A percentile compares a stretch with the other conserved stretches of the same genome.
Evolutionary conservation across 2,888 invertebrate genomes (phyloP).

Genomic region (Patella caerulea): DNA sequence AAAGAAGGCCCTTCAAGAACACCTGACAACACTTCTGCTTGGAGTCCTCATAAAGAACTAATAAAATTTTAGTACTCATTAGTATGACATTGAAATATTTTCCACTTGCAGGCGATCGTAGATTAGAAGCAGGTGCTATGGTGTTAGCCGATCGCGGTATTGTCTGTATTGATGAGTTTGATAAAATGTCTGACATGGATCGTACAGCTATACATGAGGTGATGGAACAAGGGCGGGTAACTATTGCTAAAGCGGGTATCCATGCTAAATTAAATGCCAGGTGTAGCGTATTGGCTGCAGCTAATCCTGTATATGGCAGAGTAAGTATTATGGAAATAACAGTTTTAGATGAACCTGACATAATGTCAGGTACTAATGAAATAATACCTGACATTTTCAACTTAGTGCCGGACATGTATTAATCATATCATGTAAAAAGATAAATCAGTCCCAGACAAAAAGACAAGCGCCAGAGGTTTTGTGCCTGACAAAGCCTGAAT

Average conservation of each 20-base stretch:
- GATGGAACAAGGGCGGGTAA: slow-evolving; percentile 97
- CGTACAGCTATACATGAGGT: slow-evolving; percentile 99
- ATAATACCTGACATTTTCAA: no score
- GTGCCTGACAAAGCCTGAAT: no score
- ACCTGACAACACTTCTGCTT: neutral
- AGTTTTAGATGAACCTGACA: no score
- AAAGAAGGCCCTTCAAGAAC: neutral
- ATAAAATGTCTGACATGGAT: slow-evolving; percentile 98
- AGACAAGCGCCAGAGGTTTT: no score
- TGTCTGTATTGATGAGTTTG: slow-evolving; percentile 98
- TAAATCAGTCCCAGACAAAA: no score
- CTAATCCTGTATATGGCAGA: slow-evolving; percentile 97
- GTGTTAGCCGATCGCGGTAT: slow-evolving; percentile 98
- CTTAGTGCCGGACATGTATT: no score
- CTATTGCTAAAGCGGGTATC: slow-evolving; percentile 98
- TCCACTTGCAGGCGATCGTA: slow-evolving; percentile 71
- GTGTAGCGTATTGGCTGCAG: slow-evolving; percentile 98
- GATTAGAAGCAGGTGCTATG: slow-evolving; percentile 98
- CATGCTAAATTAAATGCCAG: slow-evolving; percentile 97
- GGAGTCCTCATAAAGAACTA: neutral
- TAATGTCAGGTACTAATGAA: no score
- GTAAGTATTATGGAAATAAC: slow-evolving; percentile 73
- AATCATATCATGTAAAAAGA: no score
- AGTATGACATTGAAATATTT: neutral
- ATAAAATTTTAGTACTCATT: neutral